Evolutionary conservation across 2,113 vertebrate species (phyloP).

Genomic region (Columba janthina): DNA sequence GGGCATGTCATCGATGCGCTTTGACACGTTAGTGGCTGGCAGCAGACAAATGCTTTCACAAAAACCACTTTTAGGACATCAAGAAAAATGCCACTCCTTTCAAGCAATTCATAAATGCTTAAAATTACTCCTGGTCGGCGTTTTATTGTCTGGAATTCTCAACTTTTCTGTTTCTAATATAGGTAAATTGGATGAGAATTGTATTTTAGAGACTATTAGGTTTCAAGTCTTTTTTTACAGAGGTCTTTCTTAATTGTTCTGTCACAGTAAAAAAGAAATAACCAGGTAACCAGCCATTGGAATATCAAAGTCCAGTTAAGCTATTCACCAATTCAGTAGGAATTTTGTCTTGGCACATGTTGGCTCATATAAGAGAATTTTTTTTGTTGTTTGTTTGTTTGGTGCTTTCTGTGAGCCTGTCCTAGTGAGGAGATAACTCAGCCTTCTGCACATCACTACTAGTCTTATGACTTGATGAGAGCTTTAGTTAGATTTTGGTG

Average conservation of each 20-base stretch:
- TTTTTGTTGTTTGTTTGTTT: background rate
- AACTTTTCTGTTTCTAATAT: background rate
- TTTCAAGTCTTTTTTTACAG: background rate
- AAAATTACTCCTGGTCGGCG: background rate
- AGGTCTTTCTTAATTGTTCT: background rate
- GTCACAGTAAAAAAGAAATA: background rate
- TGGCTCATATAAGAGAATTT: background rate
- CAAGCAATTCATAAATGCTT: background rate
- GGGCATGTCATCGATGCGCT: background rate
- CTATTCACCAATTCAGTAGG: background rate
- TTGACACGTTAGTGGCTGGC: background rate
- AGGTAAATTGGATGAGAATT: background rate
- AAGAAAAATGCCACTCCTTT: background rate
- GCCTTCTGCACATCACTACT: background rate
- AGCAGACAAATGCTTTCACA: background rate
- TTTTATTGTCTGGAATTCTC: background rate
- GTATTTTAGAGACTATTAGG: background rate
- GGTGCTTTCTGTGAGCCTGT: background rate
- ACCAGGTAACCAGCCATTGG: background rate
- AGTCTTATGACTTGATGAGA: background rate
- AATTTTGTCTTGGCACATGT: background rate
- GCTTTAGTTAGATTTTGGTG: background rate
- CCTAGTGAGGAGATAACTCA: background rate
- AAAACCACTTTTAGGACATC: background rate
- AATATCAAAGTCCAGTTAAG: background rate